Evolutionary conservation across 2,113 vertebrate species (phyloP), one percentile per base, ranked within the genome.

Genomic region (Ahaetulla prasina): DNA sequence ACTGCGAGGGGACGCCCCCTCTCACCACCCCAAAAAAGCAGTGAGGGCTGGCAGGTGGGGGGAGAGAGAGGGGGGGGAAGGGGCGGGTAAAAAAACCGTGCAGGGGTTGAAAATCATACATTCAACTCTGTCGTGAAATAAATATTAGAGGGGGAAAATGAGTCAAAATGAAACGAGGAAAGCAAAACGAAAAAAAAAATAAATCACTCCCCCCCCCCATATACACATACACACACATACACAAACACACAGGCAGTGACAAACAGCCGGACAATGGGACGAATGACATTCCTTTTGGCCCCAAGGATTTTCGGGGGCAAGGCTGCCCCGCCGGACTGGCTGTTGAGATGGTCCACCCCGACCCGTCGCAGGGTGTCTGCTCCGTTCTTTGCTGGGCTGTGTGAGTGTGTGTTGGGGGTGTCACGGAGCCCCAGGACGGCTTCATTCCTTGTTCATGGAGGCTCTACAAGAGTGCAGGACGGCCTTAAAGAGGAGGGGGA

Each of bases 41-140:
- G 27, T 63, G 60, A 30, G 25, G 25, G 60, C 57, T 27, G 57
- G 39, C 0, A 49, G 85, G 6, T 12, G 6, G 27, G 49, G 47
- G 47, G 5, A 3, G 80, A 43, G 2, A 1, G 16, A 8, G 39
- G 39, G 5, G n/a, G n/a, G n/a, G n/a, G n/a, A 14, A 0, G 39
- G 57, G 9, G 10, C 0, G 11, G 60, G 11, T 0, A 4, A 1
- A 12, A 5, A 39, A 80, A 35, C n/a, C 98, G 98, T 99, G 99
- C 98, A 98, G 96, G 98, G 98, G 98, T 98, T 99, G 98, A 54
- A 60, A 60, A 60, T 99, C 98, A 99, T 99, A 99, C 99, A 99
- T 99, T 99, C 99, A 99, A 99, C 99, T 99, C 99, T 99, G 99
- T 99, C 99, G 98, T 99, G 99, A 99, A 99, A 99, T 99, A 99